phyloP scores from a whole-genome alignment of 2,888 invertebrate genomes.

The Yponomeuta evonymella region DNA sequence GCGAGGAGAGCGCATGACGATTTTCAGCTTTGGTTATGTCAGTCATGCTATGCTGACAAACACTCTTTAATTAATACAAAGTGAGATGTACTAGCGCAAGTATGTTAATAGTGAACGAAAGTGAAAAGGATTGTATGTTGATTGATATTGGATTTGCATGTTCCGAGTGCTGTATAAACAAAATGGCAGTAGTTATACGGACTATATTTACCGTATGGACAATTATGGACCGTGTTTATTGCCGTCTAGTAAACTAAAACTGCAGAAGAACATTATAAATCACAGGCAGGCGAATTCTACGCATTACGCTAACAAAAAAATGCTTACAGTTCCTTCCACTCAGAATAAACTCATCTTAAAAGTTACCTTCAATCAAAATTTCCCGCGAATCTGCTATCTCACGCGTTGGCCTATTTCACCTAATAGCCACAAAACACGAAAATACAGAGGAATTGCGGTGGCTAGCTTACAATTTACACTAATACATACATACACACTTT shows the following conservation, averaged over 20 bases:
- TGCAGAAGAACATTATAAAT: no score
- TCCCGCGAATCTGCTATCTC: not conserved
- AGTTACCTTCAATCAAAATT: not conserved
- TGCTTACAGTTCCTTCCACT: not conserved
- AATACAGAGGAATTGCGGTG: no score
- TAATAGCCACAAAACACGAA: not conserved
- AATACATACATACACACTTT: no score
- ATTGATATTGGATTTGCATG: conserved; percentile 1
- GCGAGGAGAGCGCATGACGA: not conserved
- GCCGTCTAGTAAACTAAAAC: no score
- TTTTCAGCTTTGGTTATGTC: not conserved
- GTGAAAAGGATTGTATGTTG: not conserved
- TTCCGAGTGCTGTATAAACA: not conserved
- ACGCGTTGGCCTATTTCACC: not conserved
- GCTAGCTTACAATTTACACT: no score
- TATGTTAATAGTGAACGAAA: not conserved
- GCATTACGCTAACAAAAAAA: no score
- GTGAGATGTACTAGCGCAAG: not conserved
- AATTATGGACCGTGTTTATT: no score
- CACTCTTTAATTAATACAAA: not conserved
- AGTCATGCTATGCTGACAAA: not conserved
- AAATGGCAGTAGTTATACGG: no score
- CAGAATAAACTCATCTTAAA: not conserved
- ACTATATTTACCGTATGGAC: no score
- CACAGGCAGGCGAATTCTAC: no score